Evolutionary conservation across 1,140 invertebrate genomes (phyloP).

Genomic region (Piezodorus guildinii): DNA sequence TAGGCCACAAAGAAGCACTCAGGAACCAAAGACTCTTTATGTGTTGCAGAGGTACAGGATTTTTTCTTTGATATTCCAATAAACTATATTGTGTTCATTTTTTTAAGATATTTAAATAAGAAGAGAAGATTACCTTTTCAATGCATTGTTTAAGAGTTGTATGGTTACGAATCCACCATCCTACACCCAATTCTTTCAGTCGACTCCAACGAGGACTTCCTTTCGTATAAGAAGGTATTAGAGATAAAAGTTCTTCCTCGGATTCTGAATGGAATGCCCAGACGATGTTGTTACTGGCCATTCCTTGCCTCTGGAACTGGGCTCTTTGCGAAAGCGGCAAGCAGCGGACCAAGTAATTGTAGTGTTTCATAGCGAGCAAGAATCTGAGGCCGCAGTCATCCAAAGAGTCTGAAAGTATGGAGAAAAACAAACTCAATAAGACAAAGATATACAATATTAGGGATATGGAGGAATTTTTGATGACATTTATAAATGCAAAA

Average conservation of each 20-base stretch:
- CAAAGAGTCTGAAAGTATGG: slow-evolving; percentile 55
- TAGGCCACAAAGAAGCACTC: too few species aligned
- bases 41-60: too few species aligned
- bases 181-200: slow-evolving; percentile 76
- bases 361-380: slow-evolving; percentile 93
- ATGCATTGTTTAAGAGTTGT: slow-evolving; percentile 70
- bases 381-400: slow-evolving; percentile 97
- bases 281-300: slow-evolving; percentile 85
- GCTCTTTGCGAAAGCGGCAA: slow-evolving; percentile 78
- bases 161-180: slow-evolving; percentile 92
- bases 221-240: slow-evolving; percentile 81
- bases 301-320: slow-evolving; percentile 75
- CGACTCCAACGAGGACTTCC: slow-evolving; percentile 80
- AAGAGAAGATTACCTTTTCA: slow-evolving; percentile 52
- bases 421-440: background rate
- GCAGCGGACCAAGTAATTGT: slow-evolving; percentile 86
- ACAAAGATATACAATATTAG: too few species aligned
- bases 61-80: too few species aligned
- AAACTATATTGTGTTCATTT: too few species aligned
- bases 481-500: too few species aligned
- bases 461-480: too few species aligned
- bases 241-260: slow-evolving; percentile 83
- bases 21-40: too few species aligned
- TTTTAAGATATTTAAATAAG: too few species aligned
- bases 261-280: slow-evolving; percentile 99